Percentiles rank a stretch among this genome's conserved stretches.
Conservation (phyloP, 2,888 invertebrate species). For the Trachelus stipa region DNA sequence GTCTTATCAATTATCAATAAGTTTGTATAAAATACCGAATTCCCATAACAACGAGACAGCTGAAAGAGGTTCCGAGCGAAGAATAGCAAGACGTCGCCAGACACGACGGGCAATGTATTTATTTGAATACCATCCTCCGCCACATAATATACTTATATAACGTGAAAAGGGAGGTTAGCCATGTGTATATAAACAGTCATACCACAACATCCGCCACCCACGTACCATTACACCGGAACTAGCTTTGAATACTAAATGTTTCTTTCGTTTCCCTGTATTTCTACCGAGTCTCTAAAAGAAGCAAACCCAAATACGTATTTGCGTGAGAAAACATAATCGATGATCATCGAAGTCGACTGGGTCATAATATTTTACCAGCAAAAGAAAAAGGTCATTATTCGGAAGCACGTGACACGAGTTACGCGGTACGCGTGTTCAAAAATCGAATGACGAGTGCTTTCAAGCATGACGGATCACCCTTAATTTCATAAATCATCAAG, state of each 20-base stretch:
- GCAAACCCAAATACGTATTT: not conserved
- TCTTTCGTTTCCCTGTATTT: constrained; percentile 28
- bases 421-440: not conserved
- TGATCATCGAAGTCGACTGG: not conserved
- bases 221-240: constrained; percentile 56
- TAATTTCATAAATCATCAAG: not conserved
- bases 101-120: constrained; percentile 15
- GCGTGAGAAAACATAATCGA: not conserved
- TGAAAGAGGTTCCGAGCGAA: not conserved
- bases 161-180: constrained; percentile 27
- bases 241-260: constrained; percentile 57
- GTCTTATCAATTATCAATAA: not conserved
- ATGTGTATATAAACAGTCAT: constrained; percentile 52
- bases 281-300: not conserved
- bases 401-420: not conserved
- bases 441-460: not conserved
- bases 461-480: not conserved
- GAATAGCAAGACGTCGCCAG: not conserved
- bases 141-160: constrained; percentile 49
- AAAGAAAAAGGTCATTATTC: not conserved
- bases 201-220: constrained; percentile 48
- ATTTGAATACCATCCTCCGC: constrained; percentile 30
- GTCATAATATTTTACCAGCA: not conserved
- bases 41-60: not conserved
- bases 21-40: not conserved